Conservation (phyloP, 2,888 invertebrate genomes). For the Drosophila cyrtoloma region DNA sequence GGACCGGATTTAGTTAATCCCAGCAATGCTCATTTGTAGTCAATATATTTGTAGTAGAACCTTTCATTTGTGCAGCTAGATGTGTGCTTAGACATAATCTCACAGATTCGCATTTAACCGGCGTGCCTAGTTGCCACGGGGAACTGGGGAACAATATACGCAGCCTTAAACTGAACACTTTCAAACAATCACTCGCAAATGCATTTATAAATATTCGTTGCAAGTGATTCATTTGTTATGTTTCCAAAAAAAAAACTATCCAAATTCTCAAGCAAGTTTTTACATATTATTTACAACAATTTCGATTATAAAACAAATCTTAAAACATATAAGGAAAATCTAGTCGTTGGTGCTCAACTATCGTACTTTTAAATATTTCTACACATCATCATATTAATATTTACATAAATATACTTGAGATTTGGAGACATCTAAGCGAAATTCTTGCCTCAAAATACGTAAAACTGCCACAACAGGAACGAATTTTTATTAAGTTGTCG, state of each 20-base stretch:
- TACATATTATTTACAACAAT: conserved; percentile 4
- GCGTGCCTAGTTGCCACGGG: conserved; percentile 14
- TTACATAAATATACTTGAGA: background rate
- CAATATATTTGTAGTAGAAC: conserved; percentile 12
- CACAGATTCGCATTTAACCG: conserved; percentile 37
- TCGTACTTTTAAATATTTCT: background rate
- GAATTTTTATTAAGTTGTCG: background rate
- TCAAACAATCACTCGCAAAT: conserved; percentile 24
- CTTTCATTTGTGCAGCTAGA: conserved; percentile 28
- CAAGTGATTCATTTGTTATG: conserved; percentile 32
- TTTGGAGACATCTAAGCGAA: background rate
- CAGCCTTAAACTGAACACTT: conserved; percentile 15
- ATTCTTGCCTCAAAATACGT: conserved; percentile 25
- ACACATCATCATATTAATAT: background rate
- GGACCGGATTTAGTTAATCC: conserved; percentile 87
- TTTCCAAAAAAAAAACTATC: conserved; percentile 12
- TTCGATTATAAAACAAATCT: background rate
- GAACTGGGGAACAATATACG: conserved; percentile 3
- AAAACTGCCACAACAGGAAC: conserved; percentile 7
- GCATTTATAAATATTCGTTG: conserved; percentile 52
- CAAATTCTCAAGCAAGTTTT: conserved; percentile 27
- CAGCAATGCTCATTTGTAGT: conserved; percentile 82
- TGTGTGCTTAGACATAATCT: conserved; percentile 33
- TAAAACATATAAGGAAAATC: conserved; percentile 5
- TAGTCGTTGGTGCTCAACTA: conserved; percentile 19